Percentiles rank a stretch among this genome's conserved stretches.
Conservation (phyloP, 2,113 vertebrate species). For the Penelope pileata region DNA sequence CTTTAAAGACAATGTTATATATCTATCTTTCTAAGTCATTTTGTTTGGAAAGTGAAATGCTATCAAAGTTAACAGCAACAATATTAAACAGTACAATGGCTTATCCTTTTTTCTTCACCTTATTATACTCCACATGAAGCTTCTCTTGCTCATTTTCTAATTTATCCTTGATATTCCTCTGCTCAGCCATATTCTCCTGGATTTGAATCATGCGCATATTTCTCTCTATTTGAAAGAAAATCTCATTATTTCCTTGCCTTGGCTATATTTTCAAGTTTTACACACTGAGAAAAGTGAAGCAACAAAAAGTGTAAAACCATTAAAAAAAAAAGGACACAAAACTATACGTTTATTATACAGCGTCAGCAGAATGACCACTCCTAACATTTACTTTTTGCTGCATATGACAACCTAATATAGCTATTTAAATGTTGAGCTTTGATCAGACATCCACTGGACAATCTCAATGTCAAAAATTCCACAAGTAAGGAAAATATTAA, state of each 20-base stretch:
- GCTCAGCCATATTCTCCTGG: constrained; percentile 98
- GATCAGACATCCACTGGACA: not conserved
- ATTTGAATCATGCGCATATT: constrained; percentile 99
- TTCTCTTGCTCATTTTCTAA: constrained; percentile 97
- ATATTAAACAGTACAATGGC: not conserved
- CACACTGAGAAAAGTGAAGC: not conserved
- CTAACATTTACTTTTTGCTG: not conserved
- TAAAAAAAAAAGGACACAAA: not conserved
- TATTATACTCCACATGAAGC: constrained; percentile 97
- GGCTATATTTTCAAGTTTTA: not conserved
- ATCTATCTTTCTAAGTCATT: not conserved
- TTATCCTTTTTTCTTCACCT: constrained; percentile 76
- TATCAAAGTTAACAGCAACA: not conserved
- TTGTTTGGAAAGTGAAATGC: not conserved
- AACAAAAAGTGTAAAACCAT: not conserved
- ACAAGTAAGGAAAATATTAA: not conserved
- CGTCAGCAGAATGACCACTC: not conserved
- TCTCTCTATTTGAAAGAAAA: constrained; percentile 87
- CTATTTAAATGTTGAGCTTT: not conserved
- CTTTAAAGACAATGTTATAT: not conserved
- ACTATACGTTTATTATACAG: not conserved
- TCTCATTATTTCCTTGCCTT: not conserved
- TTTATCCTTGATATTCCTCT: constrained; percentile 98
- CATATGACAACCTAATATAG: not conserved
- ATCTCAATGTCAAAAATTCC: not conserved